Evolutionary conservation across 1,140 invertebrate species (phyloP).

Genomic region (Penaeus japonicus): DNA sequence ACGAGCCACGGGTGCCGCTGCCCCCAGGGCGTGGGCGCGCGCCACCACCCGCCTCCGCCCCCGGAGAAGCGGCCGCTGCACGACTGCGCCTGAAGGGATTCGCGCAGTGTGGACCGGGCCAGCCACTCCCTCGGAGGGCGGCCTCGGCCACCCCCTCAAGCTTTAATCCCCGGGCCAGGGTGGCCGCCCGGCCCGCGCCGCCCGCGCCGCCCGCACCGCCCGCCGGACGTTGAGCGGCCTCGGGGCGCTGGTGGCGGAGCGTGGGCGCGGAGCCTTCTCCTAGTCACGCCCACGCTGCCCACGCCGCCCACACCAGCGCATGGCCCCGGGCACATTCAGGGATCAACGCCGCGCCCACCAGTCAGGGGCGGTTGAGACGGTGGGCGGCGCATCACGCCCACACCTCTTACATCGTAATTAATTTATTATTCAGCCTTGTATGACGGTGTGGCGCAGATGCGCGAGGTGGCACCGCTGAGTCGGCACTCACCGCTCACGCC

Average conservation of each 20-base stretch:
- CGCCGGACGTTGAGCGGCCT: not conserved
- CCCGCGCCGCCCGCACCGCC: not conserved
- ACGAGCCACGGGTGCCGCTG: conserved; percentile 76
- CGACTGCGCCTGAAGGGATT: conserved; percentile 41
- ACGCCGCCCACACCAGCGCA: not conserved
- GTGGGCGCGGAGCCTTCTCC: conserved; percentile 19
- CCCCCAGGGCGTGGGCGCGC: conserved; percentile 10
- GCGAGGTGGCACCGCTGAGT: too few species aligned
- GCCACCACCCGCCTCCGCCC: conserved; percentile 15
- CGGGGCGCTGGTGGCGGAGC: conserved; percentile 13
- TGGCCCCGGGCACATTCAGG: conserved; percentile 39
- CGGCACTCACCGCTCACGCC: too few species aligned
- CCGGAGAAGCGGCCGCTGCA: conserved; percentile 46
- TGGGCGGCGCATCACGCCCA: conserved; percentile 11
- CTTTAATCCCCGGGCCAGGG: conserved; percentile 40
- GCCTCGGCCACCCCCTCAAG: conserved; percentile 35
- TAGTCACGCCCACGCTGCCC: conserved; percentile 14
- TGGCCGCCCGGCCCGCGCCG: conserved; percentile 26
- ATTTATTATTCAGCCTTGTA: conserved; percentile 30
- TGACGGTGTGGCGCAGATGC: too few species aligned
- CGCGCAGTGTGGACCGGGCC: not conserved
- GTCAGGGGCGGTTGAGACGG: conserved; percentile 16
- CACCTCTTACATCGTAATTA: conserved; percentile 17
- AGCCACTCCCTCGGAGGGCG: not conserved
- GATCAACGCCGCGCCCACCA: conserved; percentile 45